Evolutionary conservation across 1,140 invertebrate genomes (phyloP), one percentile per base, ranked within the genome.

Genomic region (Drosophila lacertosa): DNA sequence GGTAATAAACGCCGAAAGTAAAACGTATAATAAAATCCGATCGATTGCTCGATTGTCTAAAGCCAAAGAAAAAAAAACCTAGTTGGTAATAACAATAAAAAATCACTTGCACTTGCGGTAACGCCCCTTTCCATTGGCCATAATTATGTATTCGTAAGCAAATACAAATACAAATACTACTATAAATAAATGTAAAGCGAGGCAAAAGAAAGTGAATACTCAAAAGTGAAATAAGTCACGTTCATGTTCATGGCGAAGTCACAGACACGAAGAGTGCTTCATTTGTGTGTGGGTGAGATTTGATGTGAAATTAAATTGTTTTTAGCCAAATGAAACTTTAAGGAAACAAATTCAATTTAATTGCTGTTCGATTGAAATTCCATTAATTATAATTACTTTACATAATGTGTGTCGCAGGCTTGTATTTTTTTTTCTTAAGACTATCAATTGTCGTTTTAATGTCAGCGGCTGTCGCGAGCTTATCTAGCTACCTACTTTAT

Each of bases 171-270:
- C 13, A n/a, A n/a, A n/a, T n/a, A 13, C 20, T 24, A 50, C 44
- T 55, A 24, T 44, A 22, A n/a, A 57, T 40, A 57, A 24, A 50
- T 15, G 40, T 37, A 24, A 26, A 69, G 47, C 40, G 24, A 39
- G 58, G 51, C 64, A 57, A 77, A 83, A 83, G 80, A 84, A 84
- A 84, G 80, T 73, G 72, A 66, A 62, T 72, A 55, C 65, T 62
- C 39, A 53, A 44, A 82, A 70, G 54, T 53, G 24, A 70, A 77
- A 55, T 42, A 65, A 86, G 73, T 83, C 79, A 83, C 80, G 81
- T 84, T 79, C 81, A 73, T 33, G 67, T 45, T 57, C 60, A 70
- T 42, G 67, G 58, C 37, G 29, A 35, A 67, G 44, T 54, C 24
- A 40, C 20, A 35, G 37, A 35, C 16, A 59, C n/a, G 18, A 44